Evolutionary conservation across 2,888 invertebrate species (phyloP), one percentile per base, ranked within the genome.

Genomic region (Campoplex capitator): DNA sequence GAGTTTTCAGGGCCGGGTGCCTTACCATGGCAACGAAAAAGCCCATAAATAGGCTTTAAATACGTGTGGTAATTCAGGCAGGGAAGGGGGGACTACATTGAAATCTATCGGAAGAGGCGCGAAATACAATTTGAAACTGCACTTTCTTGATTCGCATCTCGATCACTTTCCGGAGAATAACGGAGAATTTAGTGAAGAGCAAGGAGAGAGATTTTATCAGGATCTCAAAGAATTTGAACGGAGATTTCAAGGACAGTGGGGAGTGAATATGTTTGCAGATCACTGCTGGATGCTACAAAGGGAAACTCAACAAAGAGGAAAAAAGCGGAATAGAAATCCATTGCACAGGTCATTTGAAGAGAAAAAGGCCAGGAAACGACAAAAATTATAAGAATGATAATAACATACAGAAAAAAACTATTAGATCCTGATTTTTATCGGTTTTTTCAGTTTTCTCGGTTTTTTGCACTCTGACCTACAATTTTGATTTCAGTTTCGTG

Each of bases 81-180:
- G n/a, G 78, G 45, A n/a, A 45, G 70, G 32, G 79, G 23, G 23
- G 23, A 23, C 0, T 23, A 23, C 23, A 23, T 23, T 23, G 68
- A n/a, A 56, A 78, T 78, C 68, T 78, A 78, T 78, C 78, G 56
- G 78, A 78, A 70, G 54, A 78, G 78, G 78, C 54, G 68, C 78
- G 16, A 70, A 78, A 56, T 56, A 23, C 23, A 23, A 23, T 23
- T 23, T 68, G 28, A 67, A 67, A 13, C 38, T 67, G 42, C 35
- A 67, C 38, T 42, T 35, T 67, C 42, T 67, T 35, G 67, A 67
- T 67, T 67, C 67, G 18, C 67, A 67, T 67, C 67, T 67, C 38
- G 42, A 67, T 16, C 11, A 67, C 67, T 67, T 67, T n/a, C 71
- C 48, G 13, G 13, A 48, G 48, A 71, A 71, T 71, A 45, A 48